These are phyloP conservation scores for Esox lucius DNA, from an alignment of 2,797 vertebrate species.

Conservation along the genomic window DNA sequence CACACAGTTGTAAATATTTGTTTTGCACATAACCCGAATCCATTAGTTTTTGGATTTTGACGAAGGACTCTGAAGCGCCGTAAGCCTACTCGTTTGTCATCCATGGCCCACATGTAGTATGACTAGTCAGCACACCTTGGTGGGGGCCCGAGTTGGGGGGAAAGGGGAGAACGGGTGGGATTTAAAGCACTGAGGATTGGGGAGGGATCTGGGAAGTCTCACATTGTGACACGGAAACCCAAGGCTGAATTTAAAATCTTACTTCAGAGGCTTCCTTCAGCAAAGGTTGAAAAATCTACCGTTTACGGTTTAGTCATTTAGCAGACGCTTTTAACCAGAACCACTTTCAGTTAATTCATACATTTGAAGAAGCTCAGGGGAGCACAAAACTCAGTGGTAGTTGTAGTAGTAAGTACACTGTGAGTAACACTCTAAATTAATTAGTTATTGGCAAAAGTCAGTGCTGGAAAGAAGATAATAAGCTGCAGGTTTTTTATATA, in stretches of 20 bases:
- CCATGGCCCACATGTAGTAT: background rate
- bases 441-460: no score
- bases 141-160: background rate
- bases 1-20: background rate
- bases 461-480: no score
- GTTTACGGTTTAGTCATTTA: no score
- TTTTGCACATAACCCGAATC: background rate
- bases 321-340: no score
- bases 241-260: background rate
- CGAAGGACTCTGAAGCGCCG: background rate
- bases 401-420: no score
- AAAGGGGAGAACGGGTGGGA: background rate
- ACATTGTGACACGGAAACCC: background rate
- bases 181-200: background rate
- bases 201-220: background rate
- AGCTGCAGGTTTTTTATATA: no score
- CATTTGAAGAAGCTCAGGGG: no score
- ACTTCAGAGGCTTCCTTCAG: background rate
- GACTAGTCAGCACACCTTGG: slow-evolving; percentile 2
- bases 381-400: no score
- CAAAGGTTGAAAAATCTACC: background rate
- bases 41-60: background rate
- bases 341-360: no score
- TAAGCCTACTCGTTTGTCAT: slow-evolving; percentile 3
- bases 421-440: no score